phyloP scores from a whole-genome alignment of 1,140 invertebrate genomes.

The Drosophila nebulosa region DNA sequence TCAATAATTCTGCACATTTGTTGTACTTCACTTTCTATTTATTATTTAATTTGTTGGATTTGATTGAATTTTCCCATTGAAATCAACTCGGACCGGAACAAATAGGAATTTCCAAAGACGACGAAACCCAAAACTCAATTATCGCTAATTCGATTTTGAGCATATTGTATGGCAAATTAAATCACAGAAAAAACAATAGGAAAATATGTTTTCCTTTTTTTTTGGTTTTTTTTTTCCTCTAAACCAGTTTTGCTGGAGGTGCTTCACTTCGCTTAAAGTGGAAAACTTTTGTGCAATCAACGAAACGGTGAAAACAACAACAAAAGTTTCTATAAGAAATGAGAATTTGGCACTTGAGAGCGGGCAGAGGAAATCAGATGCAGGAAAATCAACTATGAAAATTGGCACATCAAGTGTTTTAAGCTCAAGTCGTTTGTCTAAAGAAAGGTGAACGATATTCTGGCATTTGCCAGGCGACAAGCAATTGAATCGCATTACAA shows the following conservation, averaged over 20 bases:
- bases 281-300: conserved; percentile 27
- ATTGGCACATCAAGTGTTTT: conserved; percentile 69
- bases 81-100: neutral
- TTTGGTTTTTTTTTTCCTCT: conserved; percentile 12
- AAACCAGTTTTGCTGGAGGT: neutral
- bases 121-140: conserved; percentile 50
- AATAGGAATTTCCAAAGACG: neutral
- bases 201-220: conserved; percentile 48
- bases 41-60: conserved; percentile 22
- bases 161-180: conserved; percentile 43
- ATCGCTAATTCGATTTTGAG: conserved; percentile 45
- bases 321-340: conserved; percentile 19
- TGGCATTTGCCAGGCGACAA: conserved; percentile 30
- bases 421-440: conserved; percentile 64
- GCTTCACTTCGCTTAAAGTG: conserved; percentile 34
- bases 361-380: neutral
- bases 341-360: conserved; percentile 4
- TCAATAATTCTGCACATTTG: neutral
- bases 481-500: conserved; percentile 66
- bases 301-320: conserved; percentile 19
- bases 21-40: neutral
- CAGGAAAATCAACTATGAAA: conserved; percentile 60
- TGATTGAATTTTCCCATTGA: conserved; percentile 16
- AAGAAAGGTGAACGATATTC: neutral
- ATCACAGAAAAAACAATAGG: conserved; percentile 24